Conservation (phyloP, 2,888 invertebrate genomes). For the Diadegma fenestrale region DNA sequence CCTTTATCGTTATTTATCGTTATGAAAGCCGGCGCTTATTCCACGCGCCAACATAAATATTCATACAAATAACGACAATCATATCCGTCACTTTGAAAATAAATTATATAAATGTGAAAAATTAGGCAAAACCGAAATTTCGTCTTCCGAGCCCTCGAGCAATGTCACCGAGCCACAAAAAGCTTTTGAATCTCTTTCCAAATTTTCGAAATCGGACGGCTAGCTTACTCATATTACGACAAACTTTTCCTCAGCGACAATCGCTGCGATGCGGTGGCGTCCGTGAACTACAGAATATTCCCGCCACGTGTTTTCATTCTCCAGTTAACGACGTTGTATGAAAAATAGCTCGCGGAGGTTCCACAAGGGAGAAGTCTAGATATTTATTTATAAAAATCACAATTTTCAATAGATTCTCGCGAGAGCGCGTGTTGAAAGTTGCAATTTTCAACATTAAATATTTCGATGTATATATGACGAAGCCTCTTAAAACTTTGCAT, state of each 20-base stretch:
- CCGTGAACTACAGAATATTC: conserved; percentile 4
- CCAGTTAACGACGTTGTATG: too few species aligned
- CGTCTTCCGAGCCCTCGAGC: too few species aligned
- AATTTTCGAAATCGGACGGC: neutral
- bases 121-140: neutral
- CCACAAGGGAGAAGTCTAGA: too few species aligned
- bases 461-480: too few species aligned
- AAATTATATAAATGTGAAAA: conserved; percentile 23
- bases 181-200: neutral
- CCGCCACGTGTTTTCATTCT: neutral
- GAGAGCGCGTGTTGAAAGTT: too few species aligned
- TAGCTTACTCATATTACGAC: neutral
- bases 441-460: too few species aligned
- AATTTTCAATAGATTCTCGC: too few species aligned
- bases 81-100: conserved; percentile 22
- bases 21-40: conserved; percentile 63
- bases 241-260: neutral
- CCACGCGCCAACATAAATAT: conserved; percentile 4
- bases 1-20: conserved; percentile 68
- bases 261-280: neutral
- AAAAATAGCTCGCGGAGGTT: too few species aligned
- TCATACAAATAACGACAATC: neutral
- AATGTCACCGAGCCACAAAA: neutral
- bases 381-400: too few species aligned
- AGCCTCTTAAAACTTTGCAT: too few species aligned